Evolutionary conservation across 2,797 vertebrate species (phyloP).

Genomic region (Lagorchestes hirsutus): DNA sequence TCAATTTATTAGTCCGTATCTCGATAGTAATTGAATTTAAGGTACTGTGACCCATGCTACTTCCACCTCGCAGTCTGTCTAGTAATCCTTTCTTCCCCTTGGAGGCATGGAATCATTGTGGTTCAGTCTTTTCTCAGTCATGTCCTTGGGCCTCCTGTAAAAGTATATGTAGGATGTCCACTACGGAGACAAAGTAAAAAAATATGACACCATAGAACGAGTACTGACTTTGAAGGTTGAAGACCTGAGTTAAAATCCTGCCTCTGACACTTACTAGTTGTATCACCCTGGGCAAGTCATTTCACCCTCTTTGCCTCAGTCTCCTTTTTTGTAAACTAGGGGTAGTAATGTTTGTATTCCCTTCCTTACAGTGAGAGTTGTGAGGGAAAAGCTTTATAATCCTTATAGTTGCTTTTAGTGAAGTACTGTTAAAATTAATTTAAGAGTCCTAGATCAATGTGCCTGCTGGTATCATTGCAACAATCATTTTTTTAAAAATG

Average conservation of each 20-base stretch:
- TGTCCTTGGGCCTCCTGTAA: neutral
- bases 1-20: neutral
- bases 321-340: neutral
- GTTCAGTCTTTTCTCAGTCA: neutral
- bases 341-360: neutral
- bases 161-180: neutral
- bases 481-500: neutral
- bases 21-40: constrained; percentile 1
- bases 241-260: neutral
- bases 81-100: neutral
- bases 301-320: neutral
- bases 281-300: neutral
- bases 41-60: neutral
- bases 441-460: neutral
- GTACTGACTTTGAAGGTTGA: neutral
- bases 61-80: neutral
- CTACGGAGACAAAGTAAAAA: neutral
- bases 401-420: neutral
- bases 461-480: neutral
- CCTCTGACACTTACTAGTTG: neutral
- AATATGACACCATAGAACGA: neutral
- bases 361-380: neutral
- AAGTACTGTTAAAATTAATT: neutral
- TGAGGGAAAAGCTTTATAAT: neutral
- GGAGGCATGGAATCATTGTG: neutral